Evolutionary conservation across 2,888 invertebrate species (phyloP).

Genomic region (Idaea straminata): DNA sequence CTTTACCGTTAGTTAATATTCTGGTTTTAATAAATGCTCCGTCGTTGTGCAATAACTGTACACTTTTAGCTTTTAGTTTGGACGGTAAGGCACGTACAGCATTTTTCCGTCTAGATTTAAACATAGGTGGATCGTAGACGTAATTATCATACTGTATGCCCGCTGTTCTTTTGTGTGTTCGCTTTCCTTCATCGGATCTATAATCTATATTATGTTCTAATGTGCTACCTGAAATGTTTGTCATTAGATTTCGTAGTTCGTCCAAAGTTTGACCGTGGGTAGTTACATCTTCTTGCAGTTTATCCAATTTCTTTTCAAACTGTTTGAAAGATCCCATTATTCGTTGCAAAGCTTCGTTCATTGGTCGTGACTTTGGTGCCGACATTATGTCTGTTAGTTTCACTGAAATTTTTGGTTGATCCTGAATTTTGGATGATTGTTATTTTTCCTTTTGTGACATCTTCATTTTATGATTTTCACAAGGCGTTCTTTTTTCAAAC

Average conservation of each 20-base stretch:
- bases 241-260: constrained; percentile 51
- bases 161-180: constrained; percentile 31
- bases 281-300: constrained; percentile 56
- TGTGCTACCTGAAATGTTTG: constrained; percentile 42
- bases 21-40: background rate
- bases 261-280: constrained; percentile 52
- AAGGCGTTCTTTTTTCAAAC: background rate
- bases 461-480: background rate
- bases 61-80: constrained; percentile 40
- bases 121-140: constrained; percentile 17
- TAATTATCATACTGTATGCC: constrained; percentile 40
- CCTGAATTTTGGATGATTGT: constrained; percentile 16
- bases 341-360: constrained; percentile 43
- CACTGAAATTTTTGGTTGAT: constrained; percentile 23
- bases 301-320: constrained; percentile 60
- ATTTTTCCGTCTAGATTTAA: constrained; percentile 35
- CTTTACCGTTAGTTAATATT: constrained; percentile 23
- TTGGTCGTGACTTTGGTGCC: constrained; percentile 34
- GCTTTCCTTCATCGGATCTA: constrained; percentile 18
- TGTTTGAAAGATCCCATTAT: constrained; percentile 50
- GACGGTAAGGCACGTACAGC: constrained; percentile 30
- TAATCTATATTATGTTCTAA: constrained; percentile 23
- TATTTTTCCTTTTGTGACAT: constrained; percentile 10
- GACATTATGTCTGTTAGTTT: constrained; percentile 31
- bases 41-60: constrained; percentile 31